Evolutionary conservation across 1,140 invertebrate genomes (phyloP).

Genomic region (Meloidogyne exigua): DNA sequence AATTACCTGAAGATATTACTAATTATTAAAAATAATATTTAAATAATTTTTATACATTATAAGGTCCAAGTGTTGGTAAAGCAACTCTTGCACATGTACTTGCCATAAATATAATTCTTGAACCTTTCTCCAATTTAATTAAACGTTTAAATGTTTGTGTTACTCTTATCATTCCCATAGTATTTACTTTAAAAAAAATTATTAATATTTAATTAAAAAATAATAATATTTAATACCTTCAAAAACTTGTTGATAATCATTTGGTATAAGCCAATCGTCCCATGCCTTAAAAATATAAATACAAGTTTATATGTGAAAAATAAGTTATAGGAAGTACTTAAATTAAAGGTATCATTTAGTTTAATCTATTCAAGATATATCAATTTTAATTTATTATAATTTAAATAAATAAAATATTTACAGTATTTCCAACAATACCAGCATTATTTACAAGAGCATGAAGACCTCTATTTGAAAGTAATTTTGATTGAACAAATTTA

Average conservation of each 20-base stretch:
- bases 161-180: slow-evolving; percentile 39
- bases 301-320: too few relatives aligned
- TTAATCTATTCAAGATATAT: too few relatives aligned
- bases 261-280: slow-evolving; percentile 39
- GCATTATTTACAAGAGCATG: slow-evolving; percentile 41
- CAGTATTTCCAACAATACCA: slow-evolving; percentile 33
- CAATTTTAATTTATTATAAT: too few relatives aligned
- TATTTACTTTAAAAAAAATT: slow-evolving; percentile 26
- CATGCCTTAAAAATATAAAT: slow-evolving; percentile 21
- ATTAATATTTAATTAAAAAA: background rate
- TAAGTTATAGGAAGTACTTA: too few relatives aligned
- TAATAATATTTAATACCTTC: background rate
- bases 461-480: slow-evolving; percentile 22
- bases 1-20: too few relatives aligned
- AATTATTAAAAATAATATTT: too few relatives aligned
- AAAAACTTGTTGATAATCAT: slow-evolving; percentile 33
- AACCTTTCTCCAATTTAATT: slow-evolving; percentile 33
- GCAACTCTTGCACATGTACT: slow-evolving; percentile 31
- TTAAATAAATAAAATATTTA: background rate
- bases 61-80: slow-evolving; percentile 22
- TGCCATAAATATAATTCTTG: slow-evolving; percentile 30
- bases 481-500: slow-evolving; percentile 36
- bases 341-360: too few relatives aligned
- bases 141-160: slow-evolving; percentile 43
- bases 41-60: slow-evolving; percentile 22